These are phyloP conservation scores for Poecilobothrus nobilitatus DNA, from an alignment of 2,888 invertebrate species.

Conservation along the genomic window DNA sequence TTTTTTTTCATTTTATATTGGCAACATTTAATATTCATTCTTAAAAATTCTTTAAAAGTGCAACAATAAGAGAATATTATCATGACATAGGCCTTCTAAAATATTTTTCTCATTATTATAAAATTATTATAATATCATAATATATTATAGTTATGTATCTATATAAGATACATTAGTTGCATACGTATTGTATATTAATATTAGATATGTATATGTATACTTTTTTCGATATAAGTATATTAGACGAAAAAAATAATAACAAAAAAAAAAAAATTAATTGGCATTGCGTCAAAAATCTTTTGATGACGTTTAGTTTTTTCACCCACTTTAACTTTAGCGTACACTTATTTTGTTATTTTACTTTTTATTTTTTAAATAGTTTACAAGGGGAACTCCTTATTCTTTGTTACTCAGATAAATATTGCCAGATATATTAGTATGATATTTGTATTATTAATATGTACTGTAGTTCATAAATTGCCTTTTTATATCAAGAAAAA, in stretches of 20 bases:
- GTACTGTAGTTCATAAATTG: no score
- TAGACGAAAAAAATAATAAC: slow-evolving; percentile 8
- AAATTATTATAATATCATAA: background rate
- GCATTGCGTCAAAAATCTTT: background rate
- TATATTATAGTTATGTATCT: background rate
- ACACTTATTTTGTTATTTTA: background rate
- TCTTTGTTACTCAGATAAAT: no score
- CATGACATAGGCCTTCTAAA: slow-evolving; percentile 6
- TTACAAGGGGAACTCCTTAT: no score
- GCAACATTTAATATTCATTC: no score
- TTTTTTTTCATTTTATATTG: no score
- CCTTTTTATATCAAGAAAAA: no score
- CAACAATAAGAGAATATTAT: background rate
- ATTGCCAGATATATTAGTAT: no score
- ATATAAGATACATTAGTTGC: background rate
- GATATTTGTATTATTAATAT: no score
- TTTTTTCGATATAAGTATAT: background rate
- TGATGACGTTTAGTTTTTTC: background rate
- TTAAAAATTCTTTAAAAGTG: no score
- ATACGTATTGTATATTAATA: no score
- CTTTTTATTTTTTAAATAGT: no score
- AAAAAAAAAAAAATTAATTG: background rate
- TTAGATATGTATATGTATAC: no score
- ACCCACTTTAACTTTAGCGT: background rate
- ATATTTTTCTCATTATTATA: background rate